phyloP scores from a whole-genome alignment of 2,888 invertebrate species.

The Brachyopa scutellaris region DNA sequence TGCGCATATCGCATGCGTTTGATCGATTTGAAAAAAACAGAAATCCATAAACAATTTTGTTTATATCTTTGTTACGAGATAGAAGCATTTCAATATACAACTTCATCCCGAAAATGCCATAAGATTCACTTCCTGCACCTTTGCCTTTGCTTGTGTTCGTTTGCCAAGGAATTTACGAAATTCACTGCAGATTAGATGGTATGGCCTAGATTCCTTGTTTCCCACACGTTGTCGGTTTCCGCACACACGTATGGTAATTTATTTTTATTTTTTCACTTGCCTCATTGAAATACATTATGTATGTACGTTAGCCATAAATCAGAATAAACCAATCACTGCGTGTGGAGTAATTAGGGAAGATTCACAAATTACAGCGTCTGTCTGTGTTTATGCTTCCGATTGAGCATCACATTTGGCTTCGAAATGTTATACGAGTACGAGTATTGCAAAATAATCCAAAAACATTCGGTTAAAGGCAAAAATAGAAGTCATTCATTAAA shows the following conservation, averaged over 20 bases:
- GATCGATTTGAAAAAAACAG: constrained; percentile 27
- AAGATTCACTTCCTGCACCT: constrained; percentile 46
- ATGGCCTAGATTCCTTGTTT: constrained; percentile 38
- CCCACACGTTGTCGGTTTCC: constrained; percentile 28
- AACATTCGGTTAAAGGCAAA: too few relatives aligned
- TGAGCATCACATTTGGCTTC: too few relatives aligned
- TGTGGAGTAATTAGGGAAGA: constrained; percentile 35
- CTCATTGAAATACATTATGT: constrained; percentile 6
- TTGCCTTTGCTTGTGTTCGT: neutral
- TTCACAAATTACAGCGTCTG: constrained; percentile 27
- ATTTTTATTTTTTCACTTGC: constrained; percentile 25
- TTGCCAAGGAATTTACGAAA: constrained; percentile 35
- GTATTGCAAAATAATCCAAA: too few relatives aligned
- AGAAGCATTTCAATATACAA: constrained; percentile 20
- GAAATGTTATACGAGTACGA: too few relatives aligned
- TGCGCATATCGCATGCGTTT: constrained; percentile 17
- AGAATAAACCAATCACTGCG: constrained; percentile 34
- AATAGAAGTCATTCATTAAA: constrained; percentile 1
- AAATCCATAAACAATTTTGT: constrained; percentile 48
- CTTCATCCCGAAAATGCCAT: constrained; percentile 34
- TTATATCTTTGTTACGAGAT: constrained; percentile 17
- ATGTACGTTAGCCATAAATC: constrained; percentile 55
- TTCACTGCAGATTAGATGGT: constrained; percentile 43
- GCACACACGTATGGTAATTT: constrained; percentile 18
- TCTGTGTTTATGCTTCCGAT: too few relatives aligned